Percentiles rank a stretch among this genome's conserved stretches.
phyloP scores from a whole-genome alignment of 1,140 invertebrate genomes.

The Drosophila takahashii region DNA sequence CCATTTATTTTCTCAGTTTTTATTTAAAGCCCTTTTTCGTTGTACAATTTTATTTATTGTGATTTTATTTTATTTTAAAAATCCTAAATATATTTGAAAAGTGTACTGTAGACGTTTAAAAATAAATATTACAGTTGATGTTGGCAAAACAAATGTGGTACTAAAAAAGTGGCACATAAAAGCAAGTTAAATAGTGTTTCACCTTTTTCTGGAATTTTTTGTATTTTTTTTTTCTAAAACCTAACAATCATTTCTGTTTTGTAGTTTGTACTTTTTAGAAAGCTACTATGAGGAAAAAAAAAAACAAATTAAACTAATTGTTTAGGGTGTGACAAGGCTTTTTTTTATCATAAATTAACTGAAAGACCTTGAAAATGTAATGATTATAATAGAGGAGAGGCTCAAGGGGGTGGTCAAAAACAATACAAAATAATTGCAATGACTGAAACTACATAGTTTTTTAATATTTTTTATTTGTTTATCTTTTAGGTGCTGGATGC shows the following conservation, averaged over 20 bases:
- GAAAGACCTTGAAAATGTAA: background rate
- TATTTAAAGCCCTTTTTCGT: too few relatives aligned
- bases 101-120: background rate
- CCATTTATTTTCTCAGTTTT: too few relatives aligned
- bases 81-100: background rate
- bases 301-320: slow-evolving; percentile 4
- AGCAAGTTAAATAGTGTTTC: background rate
- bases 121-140: background rate
- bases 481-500: slow-evolving; percentile 90
- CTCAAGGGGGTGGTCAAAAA: background rate
- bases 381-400: background rate
- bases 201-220: background rate
- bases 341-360: background rate
- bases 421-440: background rate
- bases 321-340: slow-evolving; percentile 2
- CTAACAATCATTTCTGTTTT: background rate
- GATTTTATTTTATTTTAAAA: background rate
- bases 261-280: background rate
- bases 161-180: background rate
- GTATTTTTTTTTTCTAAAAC: background rate
- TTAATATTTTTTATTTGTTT: too few relatives aligned
- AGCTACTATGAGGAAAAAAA: background rate
- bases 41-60: too few relatives aligned
- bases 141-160: background rate
- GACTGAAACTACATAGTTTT: background rate